phyloP scores from a whole-genome alignment of 2,113 vertebrate species.

The Syngnathus typhle region DNA sequence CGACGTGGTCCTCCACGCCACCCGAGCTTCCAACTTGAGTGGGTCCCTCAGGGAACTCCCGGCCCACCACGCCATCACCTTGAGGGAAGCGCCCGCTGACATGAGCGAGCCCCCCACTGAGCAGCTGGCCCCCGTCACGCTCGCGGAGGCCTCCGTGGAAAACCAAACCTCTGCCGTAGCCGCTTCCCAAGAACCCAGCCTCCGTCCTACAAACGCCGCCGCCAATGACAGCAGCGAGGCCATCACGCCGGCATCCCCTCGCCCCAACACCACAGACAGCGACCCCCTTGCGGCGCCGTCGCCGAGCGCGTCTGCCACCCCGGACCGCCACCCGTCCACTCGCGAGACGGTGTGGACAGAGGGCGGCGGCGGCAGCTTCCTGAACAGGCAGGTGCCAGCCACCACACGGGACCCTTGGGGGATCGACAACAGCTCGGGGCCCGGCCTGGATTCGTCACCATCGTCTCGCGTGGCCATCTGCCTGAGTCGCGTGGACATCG shows the following conservation, averaged over 20 bases:
- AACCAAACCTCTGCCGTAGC: slow-evolving; percentile 34
- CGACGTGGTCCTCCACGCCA: slow-evolving; percentile 9
- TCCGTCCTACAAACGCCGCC: slow-evolving; percentile 12
- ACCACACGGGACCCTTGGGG: slow-evolving; percentile 77
- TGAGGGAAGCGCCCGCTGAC: slow-evolving; percentile 53
- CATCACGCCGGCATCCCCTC: neutral
- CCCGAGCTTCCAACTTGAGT: slow-evolving; percentile 2
- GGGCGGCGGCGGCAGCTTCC: slow-evolving; percentile 81
- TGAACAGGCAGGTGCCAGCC: slow-evolving; percentile 82
- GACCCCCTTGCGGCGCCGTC: slow-evolving; percentile 14
- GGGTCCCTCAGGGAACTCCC: slow-evolving; percentile 50
- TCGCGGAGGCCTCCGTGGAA: slow-evolving; percentile 14
- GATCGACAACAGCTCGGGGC: slow-evolving; percentile 79
- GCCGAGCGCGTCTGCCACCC: slow-evolving; percentile 46
- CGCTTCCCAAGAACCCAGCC: slow-evolving; percentile 47
- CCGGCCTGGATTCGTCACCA: slow-evolving; percentile 72
- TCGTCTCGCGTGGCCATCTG: slow-evolving; percentile 82
- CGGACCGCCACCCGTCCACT: slow-evolving; percentile 49
- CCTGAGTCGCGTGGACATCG: slow-evolving; percentile 90
- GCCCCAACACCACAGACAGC: slow-evolving; percentile 51
- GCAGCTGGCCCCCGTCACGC: slow-evolving; percentile 19
- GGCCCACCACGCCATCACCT: slow-evolving; percentile 58
- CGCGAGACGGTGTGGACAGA: slow-evolving; percentile 73
- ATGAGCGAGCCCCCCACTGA: slow-evolving; percentile 53
- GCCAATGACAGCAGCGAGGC: slow-evolving; percentile 31